phyloP scores from a whole-genome alignment of 1,140 invertebrate species.

The Himalopsyche phryganea region DNA sequence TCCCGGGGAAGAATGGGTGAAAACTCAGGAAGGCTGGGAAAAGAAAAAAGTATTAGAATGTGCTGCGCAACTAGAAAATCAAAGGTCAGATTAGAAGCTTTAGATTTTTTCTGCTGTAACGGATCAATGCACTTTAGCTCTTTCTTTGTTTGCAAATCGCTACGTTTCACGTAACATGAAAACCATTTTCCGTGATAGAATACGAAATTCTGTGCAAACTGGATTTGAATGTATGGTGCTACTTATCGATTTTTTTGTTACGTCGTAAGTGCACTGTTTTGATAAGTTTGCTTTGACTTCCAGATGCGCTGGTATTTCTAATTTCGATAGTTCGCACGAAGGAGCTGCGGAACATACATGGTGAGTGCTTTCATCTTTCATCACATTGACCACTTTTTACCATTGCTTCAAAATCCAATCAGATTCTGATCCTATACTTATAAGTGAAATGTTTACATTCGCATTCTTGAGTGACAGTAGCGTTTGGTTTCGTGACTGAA shows the following conservation, averaged over 20 bases:
- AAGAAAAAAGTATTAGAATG: conserved; percentile 89
- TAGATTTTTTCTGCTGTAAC: conserved; percentile 39
- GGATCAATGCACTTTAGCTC: conserved; percentile 34
- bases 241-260: conserved; percentile 13
- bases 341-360: conserved; percentile 42
- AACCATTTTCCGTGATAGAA: conserved; percentile 7
- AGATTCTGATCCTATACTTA: too few species aligned
- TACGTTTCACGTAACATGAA: conserved; percentile 7
- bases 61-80: conserved; percentile 42
- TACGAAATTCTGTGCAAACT: neutral
- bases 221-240: neutral
- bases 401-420: too few species aligned
- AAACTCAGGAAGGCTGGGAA: conserved; percentile 95
- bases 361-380: conserved; percentile 38
- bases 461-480: too few species aligned
- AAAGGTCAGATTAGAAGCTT: conserved; percentile 49
- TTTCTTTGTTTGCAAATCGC: conserved; percentile 55
- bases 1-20: conserved; percentile 96
- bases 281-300: conserved; percentile 34
- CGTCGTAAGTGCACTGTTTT: conserved; percentile 1
- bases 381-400: too few species aligned
- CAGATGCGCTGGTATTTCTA: conserved; percentile 51
- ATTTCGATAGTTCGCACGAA: conserved; percentile 42
- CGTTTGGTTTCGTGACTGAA: too few species aligned
- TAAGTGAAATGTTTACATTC: too few species aligned